Evolutionary conservation across 2,113 vertebrate species (phyloP), one percentile per base, ranked within the genome.

Genomic region (Ochotona curzoniae): DNA sequence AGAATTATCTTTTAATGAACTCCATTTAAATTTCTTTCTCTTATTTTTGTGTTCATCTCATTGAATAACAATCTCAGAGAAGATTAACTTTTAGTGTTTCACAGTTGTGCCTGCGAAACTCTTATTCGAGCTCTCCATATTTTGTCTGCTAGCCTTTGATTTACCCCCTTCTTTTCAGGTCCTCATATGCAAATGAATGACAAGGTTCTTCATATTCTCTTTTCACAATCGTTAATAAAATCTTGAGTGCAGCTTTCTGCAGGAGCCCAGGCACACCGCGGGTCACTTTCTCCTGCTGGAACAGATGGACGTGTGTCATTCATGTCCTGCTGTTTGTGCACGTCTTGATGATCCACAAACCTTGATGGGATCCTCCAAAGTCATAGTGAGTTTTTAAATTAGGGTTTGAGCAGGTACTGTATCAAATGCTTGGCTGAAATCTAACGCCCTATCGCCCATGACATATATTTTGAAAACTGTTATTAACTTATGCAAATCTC

Each of bases 361-460:
- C 80, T 94, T 69, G 38, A 49, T 85, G 66, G 74, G 92, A 32
- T 84, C 93, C 79, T 92, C 47, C 63, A 83, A 82, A 87, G 81
- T 95, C 83, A 85, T 86, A 96, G 86, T 96, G 75, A 92, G 95
- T 95, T 97, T 92, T 96, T 97, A 95, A 96, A 94, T 95, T 83
- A 84, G 93, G 69, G 54, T 95, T 96, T 86, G 76, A 74, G 96
- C 85, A 81, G 79, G 74, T 7, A 25, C 74, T 78, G 23, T 89
- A 96, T 90, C 49, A 90, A 88, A 67, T 83, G 91, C 90, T 97
- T 96, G 64, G 47, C 57, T 95, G 10, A 89, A 93, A 89, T 3
- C 38, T 4, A 44, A 44, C 38, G 38, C 38, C 81, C 70, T 92
- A 76, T 90, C 88, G 49, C 74, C 38, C 23, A 35, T 95, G 64